A percentile compares a stretch with the other conserved stretches of the same genome.
Evolutionary conservation across 2,113 vertebrate genomes (phyloP).

Genomic region (Corynorhinus townsendii): DNA sequence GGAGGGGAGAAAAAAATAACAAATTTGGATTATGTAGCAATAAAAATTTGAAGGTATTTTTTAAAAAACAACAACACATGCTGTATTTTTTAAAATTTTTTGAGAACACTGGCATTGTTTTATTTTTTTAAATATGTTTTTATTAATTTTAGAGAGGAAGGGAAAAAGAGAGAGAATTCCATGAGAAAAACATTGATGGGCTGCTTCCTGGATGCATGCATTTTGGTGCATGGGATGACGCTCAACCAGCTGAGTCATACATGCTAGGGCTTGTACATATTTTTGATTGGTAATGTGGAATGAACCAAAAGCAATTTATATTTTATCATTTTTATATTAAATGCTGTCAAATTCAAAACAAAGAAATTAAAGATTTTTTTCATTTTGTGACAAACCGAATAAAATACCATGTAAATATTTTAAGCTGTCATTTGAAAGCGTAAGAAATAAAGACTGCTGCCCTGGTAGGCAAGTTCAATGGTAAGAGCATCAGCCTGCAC

Average conservation of each 20-base stretch:
- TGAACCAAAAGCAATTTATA: neutral
- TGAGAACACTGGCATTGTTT: neutral
- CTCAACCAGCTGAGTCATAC: neutral
- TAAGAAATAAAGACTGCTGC: neutral
- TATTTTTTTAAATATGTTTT: neutral
- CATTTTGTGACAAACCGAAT: neutral
- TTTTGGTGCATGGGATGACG: neutral
- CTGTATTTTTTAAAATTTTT: neutral
- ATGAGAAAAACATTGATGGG: neutral
- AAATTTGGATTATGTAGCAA: neutral
- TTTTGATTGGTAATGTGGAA: neutral
- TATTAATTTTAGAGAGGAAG: too few relatives aligned
- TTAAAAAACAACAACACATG: neutral
- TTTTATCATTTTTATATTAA: slow-evolving; percentile 20
- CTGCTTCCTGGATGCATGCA: neutral
- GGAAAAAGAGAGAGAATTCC: neutral
- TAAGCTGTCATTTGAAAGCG: neutral
- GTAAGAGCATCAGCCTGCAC: too few relatives aligned
- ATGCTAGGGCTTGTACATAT: neutral
- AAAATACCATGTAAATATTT: slow-evolving; percentile 19
- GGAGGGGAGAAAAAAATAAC: neutral
- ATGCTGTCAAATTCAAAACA: neutral
- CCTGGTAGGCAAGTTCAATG: too few relatives aligned
- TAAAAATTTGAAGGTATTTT: neutral
- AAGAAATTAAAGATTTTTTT: neutral